Conservation (phyloP, 2,888 invertebrate genomes). For the Pristionchus exspectatus region DNA sequence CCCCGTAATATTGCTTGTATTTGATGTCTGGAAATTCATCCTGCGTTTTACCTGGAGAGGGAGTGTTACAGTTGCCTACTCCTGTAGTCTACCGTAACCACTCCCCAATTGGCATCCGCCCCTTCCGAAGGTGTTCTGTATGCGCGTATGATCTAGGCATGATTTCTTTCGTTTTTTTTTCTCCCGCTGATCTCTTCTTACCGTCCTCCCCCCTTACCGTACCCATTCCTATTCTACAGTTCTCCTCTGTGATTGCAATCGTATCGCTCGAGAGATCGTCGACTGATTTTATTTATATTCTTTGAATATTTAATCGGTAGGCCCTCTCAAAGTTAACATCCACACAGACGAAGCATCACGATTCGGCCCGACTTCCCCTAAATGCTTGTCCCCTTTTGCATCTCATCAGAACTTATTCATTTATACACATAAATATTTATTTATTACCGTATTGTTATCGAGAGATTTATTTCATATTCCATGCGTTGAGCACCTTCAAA, state of each 20-base stretch:
- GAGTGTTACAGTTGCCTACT: neutral
- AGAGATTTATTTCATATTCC: too few relatives aligned
- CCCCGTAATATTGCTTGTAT: neutral
- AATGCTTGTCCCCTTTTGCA: constrained; percentile 42
- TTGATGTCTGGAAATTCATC: constrained; percentile 44
- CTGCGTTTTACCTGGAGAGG: constrained; percentile 2
- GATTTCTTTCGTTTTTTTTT: constrained; percentile 18
- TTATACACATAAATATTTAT: constrained; percentile 37
- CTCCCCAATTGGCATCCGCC: constrained; percentile 26
- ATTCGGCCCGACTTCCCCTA: neutral
- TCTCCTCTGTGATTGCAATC: constrained; percentile 20
- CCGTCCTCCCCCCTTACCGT: neutral
- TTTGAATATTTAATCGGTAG: neutral
- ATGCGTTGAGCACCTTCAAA: too few relatives aligned
- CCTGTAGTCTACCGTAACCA: neutral
- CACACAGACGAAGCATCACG: constrained; percentile 31
- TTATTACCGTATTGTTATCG: neutral
- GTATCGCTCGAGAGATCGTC: constrained; percentile 30
- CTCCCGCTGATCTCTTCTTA: constrained; percentile 41
- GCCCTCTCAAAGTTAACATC: neutral
- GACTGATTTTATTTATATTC: neutral
- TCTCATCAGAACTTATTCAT: neutral
- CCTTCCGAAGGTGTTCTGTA: constrained; percentile 11
- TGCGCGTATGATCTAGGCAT: constrained; percentile 50
- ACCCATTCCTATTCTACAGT: neutral